Evolutionary conservation across 2,113 vertebrate genomes (phyloP).

Genomic region (Cavia porcellus): DNA sequence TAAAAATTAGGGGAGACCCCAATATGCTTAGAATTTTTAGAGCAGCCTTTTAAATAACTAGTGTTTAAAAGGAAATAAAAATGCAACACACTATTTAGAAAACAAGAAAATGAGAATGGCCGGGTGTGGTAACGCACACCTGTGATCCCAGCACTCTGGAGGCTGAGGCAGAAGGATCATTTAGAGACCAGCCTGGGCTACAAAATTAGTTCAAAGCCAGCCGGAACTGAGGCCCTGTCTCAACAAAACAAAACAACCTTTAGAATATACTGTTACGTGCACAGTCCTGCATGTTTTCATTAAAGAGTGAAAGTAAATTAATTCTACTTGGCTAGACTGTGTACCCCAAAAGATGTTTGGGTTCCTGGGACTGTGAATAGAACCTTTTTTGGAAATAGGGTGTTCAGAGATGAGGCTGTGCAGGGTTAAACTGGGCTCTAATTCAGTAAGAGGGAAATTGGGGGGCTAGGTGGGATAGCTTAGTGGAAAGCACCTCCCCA

Average conservation of each 20-base stretch:
- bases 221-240: too few relatives aligned
- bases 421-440: neutral
- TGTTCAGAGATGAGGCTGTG: neutral
- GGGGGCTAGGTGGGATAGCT: neutral
- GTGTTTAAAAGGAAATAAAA: neutral
- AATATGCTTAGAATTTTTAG: slow-evolving; percentile 30
- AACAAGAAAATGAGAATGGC: neutral
- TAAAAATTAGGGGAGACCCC: neutral
- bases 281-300: neutral
- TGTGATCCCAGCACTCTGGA: too few relatives aligned
- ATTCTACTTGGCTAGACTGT: neutral
- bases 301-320: slow-evolving; percentile 19
- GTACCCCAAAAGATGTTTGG: too few relatives aligned
- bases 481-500: neutral
- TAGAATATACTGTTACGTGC: neutral
- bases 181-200: too few relatives aligned
- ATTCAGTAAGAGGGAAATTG: neutral
- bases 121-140: too few relatives aligned
- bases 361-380: neutral
- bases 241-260: neutral
- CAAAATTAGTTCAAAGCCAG: too few relatives aligned
- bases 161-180: too few relatives aligned
- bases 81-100: neutral
- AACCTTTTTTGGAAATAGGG: neutral
- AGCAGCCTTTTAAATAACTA: neutral